Conservation (phyloP, 1,140 invertebrate genomes). For the Drosophila cardini region DNA sequence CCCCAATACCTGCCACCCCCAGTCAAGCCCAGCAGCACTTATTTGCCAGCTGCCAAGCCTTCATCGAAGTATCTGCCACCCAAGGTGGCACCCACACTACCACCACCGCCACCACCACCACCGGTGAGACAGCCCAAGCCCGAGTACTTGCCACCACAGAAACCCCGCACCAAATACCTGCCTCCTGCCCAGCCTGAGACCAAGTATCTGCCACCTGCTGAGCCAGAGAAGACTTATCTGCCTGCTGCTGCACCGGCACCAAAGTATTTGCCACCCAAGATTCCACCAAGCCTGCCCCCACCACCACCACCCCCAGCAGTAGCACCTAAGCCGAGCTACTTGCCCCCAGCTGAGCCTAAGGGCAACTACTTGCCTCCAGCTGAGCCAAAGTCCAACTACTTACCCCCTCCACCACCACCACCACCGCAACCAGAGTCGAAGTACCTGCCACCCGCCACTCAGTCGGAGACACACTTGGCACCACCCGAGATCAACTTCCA, state of each 20-base stretch:
- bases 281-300: slow-evolving; percentile 29
- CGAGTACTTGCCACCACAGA: slow-evolving; percentile 44
- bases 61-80: slow-evolving; percentile 60
- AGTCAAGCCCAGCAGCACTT: slow-evolving; percentile 44
- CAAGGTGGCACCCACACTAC: slow-evolving; percentile 61
- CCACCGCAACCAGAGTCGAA: slow-evolving; percentile 32
- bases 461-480: slow-evolving; percentile 18
- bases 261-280: slow-evolving; percentile 47
- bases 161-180: slow-evolving; percentile 47
- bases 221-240: slow-evolving; percentile 33
- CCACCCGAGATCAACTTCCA: slow-evolving; percentile 47
- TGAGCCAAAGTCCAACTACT: slow-evolving; percentile 43
- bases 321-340: slow-evolving; percentile 15
- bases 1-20: slow-evolving; percentile 58
- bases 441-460: slow-evolving; percentile 53
- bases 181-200: slow-evolving; percentile 35
- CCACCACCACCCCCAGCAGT: slow-evolving; percentile 26
- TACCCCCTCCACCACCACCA: slow-evolving; percentile 35
- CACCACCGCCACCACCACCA: slow-evolving; percentile 62
- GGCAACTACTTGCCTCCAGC: slow-evolving; percentile 32
- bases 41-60: slow-evolving; percentile 50
- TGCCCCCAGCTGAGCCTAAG: slow-evolving; percentile 26
- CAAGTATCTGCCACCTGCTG: slow-evolving; percentile 46
- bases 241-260: slow-evolving; percentile 20
- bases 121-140: slow-evolving; percentile 36